phyloP scores from a whole-genome alignment of 2,113 vertebrate species.

The Scolopax mira region DNA sequence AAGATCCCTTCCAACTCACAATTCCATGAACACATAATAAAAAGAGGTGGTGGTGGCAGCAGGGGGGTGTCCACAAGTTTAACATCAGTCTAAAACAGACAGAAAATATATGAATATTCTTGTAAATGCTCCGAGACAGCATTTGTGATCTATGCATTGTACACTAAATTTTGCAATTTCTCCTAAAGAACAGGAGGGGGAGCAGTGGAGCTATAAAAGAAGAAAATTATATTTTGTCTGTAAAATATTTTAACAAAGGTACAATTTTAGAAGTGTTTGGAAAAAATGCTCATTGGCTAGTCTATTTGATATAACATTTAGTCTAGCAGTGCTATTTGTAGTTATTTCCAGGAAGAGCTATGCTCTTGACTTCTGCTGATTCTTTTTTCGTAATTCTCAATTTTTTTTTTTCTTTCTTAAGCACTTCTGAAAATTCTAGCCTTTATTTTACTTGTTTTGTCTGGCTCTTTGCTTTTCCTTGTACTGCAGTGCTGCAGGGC shows the following conservation, averaged over 20 bases:
- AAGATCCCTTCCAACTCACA: neutral
- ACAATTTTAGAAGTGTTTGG: neutral
- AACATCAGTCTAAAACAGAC: neutral
- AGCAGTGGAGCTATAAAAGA: rapidly evolving
- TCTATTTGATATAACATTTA: neutral
- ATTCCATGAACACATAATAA: neutral
- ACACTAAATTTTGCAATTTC: rapidly evolving
- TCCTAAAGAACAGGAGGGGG: neutral
- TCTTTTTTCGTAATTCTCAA: neutral
- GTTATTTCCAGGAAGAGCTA: neutral
- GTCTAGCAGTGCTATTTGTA: neutral
- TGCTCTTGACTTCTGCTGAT: neutral
- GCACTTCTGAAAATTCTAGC: neutral
- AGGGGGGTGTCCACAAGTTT: neutral
- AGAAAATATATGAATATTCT: neutral
- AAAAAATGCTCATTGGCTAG: neutral
- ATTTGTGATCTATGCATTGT: neutral
- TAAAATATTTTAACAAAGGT: neutral
- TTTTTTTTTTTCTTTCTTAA: neutral
- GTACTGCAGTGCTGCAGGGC: neutral
- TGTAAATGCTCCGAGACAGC: neutral
- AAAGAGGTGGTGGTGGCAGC: neutral
- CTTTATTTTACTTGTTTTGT: neutral
- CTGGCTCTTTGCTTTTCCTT: neutral
- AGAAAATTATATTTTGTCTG: rapidly evolving